phyloP scores from a whole-genome alignment of 1,140 invertebrate species.

The Oscheius sp. region DNA sequence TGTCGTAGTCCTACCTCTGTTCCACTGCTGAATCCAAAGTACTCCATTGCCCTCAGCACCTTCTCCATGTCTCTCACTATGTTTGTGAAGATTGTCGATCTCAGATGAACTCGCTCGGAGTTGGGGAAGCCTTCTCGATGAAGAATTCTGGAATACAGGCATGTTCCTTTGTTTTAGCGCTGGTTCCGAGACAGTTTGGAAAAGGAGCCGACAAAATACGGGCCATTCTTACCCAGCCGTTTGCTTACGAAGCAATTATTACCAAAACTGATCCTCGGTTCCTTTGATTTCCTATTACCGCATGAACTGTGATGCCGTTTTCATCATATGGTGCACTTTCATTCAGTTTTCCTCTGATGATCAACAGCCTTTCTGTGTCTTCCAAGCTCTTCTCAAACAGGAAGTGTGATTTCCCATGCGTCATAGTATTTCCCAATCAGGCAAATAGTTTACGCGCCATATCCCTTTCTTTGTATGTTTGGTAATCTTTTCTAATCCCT shows the following conservation, averaged over 20 bases:
- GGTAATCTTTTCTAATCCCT: too few relatives aligned
- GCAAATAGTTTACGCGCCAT: too few relatives aligned
- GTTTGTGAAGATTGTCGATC: slow-evolving; percentile 47
- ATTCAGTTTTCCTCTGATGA: not conserved
- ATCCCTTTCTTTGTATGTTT: too few relatives aligned
- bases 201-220: not conserved
- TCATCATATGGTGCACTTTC: not conserved
- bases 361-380: too few relatives aligned
- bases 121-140: slow-evolving; percentile 47
- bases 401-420: too few relatives aligned
- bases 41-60: not conserved
- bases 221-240: not conserved
- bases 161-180: too few relatives aligned
- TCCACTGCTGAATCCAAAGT: not conserved
- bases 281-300: too few relatives aligned
- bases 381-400: too few relatives aligned
- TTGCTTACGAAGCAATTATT: not conserved
- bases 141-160: slow-evolving; percentile 51
- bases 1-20: not conserved
- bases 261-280: too few relatives aligned
- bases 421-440: too few relatives aligned
- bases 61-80: slow-evolving; percentile 20
- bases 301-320: too few relatives aligned
- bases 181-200: too few relatives aligned
- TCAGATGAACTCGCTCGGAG: slow-evolving; percentile 42